Evolutionary conservation across 2,113 vertebrate genomes (phyloP).

Genomic region (Rhinopithecus roxellana): DNA sequence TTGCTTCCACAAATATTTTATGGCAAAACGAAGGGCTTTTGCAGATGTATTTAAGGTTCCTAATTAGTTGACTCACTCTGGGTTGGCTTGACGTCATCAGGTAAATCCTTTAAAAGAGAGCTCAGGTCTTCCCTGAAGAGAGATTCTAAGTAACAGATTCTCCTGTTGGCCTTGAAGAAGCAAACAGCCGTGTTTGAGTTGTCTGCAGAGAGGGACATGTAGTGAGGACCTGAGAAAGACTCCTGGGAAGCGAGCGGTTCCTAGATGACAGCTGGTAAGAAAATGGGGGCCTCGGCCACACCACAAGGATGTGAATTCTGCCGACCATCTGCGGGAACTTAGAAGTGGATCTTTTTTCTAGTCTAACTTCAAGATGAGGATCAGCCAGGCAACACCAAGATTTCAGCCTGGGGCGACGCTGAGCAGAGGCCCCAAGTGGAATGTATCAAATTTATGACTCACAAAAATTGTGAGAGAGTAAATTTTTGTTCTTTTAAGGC

Average conservation of each 20-base stretch:
- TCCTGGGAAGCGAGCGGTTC: background rate
- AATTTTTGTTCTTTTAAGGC: too few relatives aligned
- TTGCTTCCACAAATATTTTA: background rate
- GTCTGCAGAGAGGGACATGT: too few relatives aligned
- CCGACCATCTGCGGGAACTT: background rate
- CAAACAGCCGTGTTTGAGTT: too few relatives aligned
- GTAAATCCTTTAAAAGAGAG: background rate
- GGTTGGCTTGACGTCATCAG: background rate
- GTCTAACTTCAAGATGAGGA: background rate
- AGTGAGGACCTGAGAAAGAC: background rate
- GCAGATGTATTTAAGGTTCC: background rate
- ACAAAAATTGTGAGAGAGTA: too few relatives aligned
- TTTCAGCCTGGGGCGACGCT: background rate
- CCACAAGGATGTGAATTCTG: background rate
- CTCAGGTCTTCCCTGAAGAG: background rate
- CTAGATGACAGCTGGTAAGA: background rate
- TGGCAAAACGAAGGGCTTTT: background rate
- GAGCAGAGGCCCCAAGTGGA: background rate
- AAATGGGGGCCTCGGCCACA: background rate
- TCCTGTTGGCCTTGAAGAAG: background rate
- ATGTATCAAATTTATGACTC: too few relatives aligned
- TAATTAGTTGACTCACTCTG: background rate
- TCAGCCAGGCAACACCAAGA: too few relatives aligned
- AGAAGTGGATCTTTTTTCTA: too few relatives aligned
- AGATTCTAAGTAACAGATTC: background rate